Percentiles rank a stretch among this genome's conserved stretches.
phyloP scores from a whole-genome alignment of 2,113 vertebrate species.

The Apodemus speciosus region DNA sequence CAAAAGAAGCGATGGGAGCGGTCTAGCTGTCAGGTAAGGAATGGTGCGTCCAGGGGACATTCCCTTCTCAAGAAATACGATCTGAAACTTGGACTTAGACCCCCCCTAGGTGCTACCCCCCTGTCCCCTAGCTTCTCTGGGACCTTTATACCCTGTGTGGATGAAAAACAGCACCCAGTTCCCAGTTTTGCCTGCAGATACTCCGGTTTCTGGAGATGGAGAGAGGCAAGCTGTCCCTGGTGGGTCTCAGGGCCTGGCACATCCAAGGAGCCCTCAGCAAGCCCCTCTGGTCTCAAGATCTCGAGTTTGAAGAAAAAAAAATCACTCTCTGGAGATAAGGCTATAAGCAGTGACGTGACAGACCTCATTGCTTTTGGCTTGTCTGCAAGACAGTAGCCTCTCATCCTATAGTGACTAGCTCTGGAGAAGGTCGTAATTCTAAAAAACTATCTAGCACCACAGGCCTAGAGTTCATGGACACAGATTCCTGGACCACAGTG shows the following conservation, averaged over 20 bases:
- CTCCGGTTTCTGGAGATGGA: neutral
- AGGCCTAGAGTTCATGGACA: neutral
- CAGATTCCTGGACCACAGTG: rapidly evolving
- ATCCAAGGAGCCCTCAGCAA: neutral
- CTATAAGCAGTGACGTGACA: rapidly evolving
- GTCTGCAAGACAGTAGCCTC: neutral
- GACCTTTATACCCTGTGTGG: neutral
- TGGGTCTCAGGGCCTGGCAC: rapidly evolving
- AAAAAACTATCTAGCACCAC: too few species aligned
- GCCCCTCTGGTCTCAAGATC: neutral
- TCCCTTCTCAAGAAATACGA: neutral
- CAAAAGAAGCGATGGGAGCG: neutral
- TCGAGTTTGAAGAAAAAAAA: too few species aligned
- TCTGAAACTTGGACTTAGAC: too few species aligned
- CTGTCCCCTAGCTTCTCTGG: neutral
- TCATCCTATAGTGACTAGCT: rapidly evolving
- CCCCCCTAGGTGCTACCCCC: too few species aligned
- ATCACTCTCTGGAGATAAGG: rapidly evolving
- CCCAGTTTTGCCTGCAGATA: neutral
- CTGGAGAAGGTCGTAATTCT: rapidly evolving
- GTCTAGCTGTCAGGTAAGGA: too few species aligned
- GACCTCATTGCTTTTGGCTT: rapidly evolving
- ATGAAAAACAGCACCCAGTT: neutral
- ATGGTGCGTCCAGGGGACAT: neutral
- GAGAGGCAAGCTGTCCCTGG: neutral